Evolutionary conservation across 2,113 vertebrate genomes (phyloP).

Genomic region (Lynx canadensis): DNA sequence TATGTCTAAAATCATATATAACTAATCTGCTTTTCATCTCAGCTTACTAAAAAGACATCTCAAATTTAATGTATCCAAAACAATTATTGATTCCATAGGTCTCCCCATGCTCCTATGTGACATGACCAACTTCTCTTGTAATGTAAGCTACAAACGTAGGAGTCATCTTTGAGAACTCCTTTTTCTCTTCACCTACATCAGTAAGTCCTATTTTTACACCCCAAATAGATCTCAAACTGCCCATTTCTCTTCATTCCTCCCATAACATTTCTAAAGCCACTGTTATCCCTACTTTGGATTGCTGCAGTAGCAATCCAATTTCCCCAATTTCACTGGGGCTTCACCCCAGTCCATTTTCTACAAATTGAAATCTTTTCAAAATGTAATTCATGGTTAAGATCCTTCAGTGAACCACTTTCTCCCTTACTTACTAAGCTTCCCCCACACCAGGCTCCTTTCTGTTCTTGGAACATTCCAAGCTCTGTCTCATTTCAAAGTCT

Average conservation of each 20-base stretch:
- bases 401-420: not conserved
- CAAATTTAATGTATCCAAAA: not conserved
- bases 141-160: too few relatives aligned
- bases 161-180: too few relatives aligned
- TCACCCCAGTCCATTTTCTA: not conserved
- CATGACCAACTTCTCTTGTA: too few relatives aligned
- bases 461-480: not conserved
- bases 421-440: too few relatives aligned
- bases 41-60: not conserved
- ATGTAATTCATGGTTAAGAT: not conserved
- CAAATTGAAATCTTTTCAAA: not conserved
- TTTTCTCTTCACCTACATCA: not conserved
- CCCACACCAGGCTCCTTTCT: not conserved
- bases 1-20: not conserved
- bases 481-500: not conserved
- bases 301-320: not conserved
- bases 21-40: not conserved
- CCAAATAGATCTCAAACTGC: not conserved
- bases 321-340: not conserved
- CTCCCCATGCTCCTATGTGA: too few relatives aligned
- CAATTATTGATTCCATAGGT: too few relatives aligned
- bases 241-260: not conserved
- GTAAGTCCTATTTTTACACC: not conserved
- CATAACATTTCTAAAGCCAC: not conserved
- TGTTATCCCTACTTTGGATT: not conserved